A percentile compares a stretch with the other conserved stretches of the same genome.
These are phyloP conservation scores for Elaphurus davidianus DNA, from an alignment of 2,113 vertebrate genomes.

Conservation along the genomic window DNA sequence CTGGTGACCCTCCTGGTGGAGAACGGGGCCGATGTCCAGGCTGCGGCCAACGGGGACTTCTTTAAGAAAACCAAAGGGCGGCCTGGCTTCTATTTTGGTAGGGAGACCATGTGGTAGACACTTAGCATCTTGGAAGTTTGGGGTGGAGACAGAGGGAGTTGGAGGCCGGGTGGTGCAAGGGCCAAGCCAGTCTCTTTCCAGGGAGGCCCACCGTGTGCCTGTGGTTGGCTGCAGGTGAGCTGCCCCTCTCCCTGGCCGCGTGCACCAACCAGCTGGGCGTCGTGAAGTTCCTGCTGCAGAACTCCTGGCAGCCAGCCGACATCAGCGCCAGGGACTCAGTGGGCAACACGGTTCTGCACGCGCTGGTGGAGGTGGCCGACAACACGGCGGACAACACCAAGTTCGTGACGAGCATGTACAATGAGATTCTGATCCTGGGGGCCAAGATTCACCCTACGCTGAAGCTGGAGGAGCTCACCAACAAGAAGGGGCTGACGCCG, in stretches of 20 bases:
- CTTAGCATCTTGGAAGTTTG: background rate
- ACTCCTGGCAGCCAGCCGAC: constrained; percentile 83
- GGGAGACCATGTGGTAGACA: constrained; percentile 48
- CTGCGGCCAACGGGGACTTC: constrained; percentile 92
- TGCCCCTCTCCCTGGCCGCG: constrained; percentile 94
- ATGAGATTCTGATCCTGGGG: constrained; percentile 87
- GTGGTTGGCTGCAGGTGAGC: constrained; percentile 86
- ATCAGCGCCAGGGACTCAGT: constrained; percentile 85
- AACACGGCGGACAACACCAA: constrained; percentile 91
- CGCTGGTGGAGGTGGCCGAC: constrained; percentile 91
- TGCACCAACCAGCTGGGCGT: constrained; percentile 95
- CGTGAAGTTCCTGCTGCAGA: constrained; percentile 92
- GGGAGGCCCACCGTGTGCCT: background rate
- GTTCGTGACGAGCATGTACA: constrained; percentile 94
- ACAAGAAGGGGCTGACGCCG: constrained; percentile 88
- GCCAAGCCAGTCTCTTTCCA: background rate
- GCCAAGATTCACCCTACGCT: constrained; percentile 84
- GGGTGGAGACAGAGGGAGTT: background rate
- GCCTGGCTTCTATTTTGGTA: constrained; percentile 96
- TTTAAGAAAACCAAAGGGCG: constrained; percentile 90
- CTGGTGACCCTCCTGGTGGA: constrained; percentile 91
- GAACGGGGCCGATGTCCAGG: constrained; percentile 92
- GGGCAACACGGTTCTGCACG: constrained; percentile 94
- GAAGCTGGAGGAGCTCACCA: constrained; percentile 91
- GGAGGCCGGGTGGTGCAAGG: background rate